phyloP scores from a whole-genome alignment of 2,888 invertebrate genomes.

The Dicycla oo region DNA sequence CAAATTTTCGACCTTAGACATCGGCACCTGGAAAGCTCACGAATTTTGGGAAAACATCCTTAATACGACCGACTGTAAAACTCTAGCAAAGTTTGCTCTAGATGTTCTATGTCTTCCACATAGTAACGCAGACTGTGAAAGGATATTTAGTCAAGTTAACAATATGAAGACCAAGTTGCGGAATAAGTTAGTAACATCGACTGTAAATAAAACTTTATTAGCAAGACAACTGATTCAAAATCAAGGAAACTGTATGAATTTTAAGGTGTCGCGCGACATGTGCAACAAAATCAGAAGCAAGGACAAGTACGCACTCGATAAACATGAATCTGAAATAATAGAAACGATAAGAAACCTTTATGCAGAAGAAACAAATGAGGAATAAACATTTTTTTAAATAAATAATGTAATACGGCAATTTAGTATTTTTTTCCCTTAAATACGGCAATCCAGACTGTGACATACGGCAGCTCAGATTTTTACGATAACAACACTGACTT shows the following conservation, averaged over 20 bases:
- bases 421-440: neutral
- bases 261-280: neutral
- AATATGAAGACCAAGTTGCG: conserved; percentile 3
- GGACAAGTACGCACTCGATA: neutral
- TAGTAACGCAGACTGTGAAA: conserved; percentile 7
- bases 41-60: neutral
- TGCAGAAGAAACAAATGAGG: neutral
- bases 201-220: neutral
- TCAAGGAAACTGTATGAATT: neutral
- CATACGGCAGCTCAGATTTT: neutral
- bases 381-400: neutral
- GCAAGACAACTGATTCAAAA: neutral
- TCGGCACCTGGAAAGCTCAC: conserved; percentile 6
- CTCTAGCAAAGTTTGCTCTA: conserved; percentile 1
- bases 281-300: neutral
- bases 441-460: neutral
- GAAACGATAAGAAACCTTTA: neutral
- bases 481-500: conserved; percentile 8
- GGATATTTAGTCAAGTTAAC: neutral
- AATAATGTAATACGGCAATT: neutral
- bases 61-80: neutral
- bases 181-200: conserved; percentile 1
- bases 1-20: neutral
- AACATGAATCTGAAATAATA: neutral
- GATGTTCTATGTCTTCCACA: conserved; percentile 5